Base-by-base conservation (phyloP, 2,797 vertebrate species). In the Denticeps clupeoides region DNA sequence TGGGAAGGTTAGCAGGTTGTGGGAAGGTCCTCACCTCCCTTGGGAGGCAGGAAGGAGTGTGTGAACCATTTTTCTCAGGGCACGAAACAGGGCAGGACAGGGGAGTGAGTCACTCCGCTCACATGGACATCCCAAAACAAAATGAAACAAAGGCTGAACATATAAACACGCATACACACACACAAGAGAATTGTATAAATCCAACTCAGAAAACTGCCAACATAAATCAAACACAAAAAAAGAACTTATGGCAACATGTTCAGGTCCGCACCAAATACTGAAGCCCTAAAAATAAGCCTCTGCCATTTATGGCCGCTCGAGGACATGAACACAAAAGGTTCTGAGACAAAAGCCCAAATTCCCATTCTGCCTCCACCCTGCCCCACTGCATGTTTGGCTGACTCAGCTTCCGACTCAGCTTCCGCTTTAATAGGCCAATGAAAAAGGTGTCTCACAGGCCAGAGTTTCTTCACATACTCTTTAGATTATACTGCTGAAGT, bases 311-410 rank as follows among this genome's bases (percentile, higher is more conserved):
- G 49, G 47, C 28, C 25, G 38, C 31, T 37, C 53, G 40, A 41
- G 40, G 51, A 64, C 1, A 24, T 55, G 58, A 69, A 72, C 60
- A 72, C 71, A 64, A 50, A 51, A 50, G 53, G 12, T 13, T 15
- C 7, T 9, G 23, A 58, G 53, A 67, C 64, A 74, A 67, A 58
- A 56, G 49, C 40, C 19, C 37, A 26, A 26, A 62, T 42, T 60
- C 62, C 51, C 58, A 27, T 23, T 11, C 43, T 15, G 32, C 24
- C 35, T 35, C 47, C 53, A 51, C 51, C 47, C 18, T 45, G 53
- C 60, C 59, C 51, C 63, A 63, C 56, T 65, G 57, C 56, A 13
- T 57, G 67, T 62, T 47, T 12, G 51, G 65, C 67, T 68, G 45
- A 66, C 59, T 21, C 6, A 1, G 49, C 63, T 73, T 77, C 60